Percentiles rank a stretch among this genome's conserved stretches.
These are phyloP conservation scores for Microplitis demolitor DNA, from an alignment of 1,140 invertebrate genomes.

Conservation along the genomic window DNA sequence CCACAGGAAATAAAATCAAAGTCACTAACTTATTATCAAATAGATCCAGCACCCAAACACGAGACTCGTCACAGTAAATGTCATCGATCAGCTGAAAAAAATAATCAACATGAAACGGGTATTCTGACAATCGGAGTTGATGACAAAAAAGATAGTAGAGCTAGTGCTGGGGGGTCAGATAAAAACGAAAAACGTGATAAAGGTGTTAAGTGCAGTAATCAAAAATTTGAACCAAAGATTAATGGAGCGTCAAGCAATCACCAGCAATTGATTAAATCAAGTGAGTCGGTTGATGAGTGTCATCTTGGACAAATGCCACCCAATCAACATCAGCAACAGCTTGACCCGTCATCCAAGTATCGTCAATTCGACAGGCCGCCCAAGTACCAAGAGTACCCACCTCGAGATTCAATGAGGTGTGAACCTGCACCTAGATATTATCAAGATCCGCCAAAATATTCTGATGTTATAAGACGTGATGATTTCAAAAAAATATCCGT, in stretches of 20 bases:
- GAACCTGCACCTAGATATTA: conserved; percentile 52
- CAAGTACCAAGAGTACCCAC: conserved; percentile 49
- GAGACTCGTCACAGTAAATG: conserved; percentile 45
- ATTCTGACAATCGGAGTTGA: conserved; percentile 22
- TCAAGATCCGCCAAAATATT: conserved; percentile 50
- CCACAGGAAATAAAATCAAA: conserved; percentile 49
- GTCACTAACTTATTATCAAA: conserved; percentile 52
- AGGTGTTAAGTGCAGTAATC: conserved; percentile 40
- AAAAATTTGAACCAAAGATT: conserved; percentile 40
- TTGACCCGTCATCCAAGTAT: conserved; percentile 49
- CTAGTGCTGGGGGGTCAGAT: too few species aligned
- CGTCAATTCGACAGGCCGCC: conserved; percentile 50
- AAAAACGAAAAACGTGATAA: conserved; percentile 46
- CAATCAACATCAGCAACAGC: conserved; percentile 12
- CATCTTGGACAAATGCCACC: conserved; percentile 11
- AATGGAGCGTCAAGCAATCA: conserved; percentile 30
- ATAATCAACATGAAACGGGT: conserved; percentile 37
- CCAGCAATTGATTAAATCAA: conserved; percentile 37
- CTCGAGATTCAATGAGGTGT: conserved; percentile 27
- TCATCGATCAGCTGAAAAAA: conserved; percentile 38
- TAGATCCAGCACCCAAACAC: conserved; percentile 40
- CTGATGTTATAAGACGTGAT: conserved; percentile 47
- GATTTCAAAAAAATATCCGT: conserved; percentile 49
- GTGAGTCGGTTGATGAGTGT: conserved; percentile 17
- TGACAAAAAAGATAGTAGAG: conserved; percentile 45